Evolutionary conservation across 2,888 invertebrate genomes (phyloP), one percentile per base, ranked within the genome.

Genomic region (Glaucopsyche alexis): DNA sequence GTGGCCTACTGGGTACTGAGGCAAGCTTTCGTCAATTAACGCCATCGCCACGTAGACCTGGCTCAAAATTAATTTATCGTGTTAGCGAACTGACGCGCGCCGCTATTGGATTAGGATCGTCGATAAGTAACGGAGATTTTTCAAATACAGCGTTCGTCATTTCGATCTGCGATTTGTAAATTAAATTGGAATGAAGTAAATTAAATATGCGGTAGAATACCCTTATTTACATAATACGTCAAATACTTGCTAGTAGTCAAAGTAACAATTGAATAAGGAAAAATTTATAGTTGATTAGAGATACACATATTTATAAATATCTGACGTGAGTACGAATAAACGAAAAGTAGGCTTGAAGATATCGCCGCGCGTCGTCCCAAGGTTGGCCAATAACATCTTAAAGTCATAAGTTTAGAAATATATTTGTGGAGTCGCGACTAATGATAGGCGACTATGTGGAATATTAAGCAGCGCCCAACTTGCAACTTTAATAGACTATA

Each of bases 11-110:
- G n/a, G n/a, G n/a, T 60, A 13, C 11, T 60, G 55, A 60, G 11
- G 19, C 11, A 4, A 60, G 60, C 11, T 60, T 60, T 29, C 55
- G 29, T 19, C 55, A 19, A 60, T 13, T 29, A 60, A 60, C 29
- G 19, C 29, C 29, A 29, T 29, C 13, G 60, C 60, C 14, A 38
- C 38, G 29, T 60, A 38, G 29, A 60, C 60, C 60, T 60, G 14
- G 38, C 13, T 60, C 60, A 60, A 60, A 60, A 60, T 38, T 60
- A 60, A 60, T 60, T 60, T 60, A 60, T 60, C 60, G 60, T 38
- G 60, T 60, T 60, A 29, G 60, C 29, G 60, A 60, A 29, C 60
- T 60, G 60, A 38, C 60, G 60, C 60, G 60, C 60, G 60, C 60
- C 29, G 38, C 60, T 60, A 60, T 60, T 38, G 60, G 38, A 60